A percentile compares a stretch with the other conserved stretches of the same genome.
These are phyloP conservation scores for Myotis davidii DNA, from an alignment of 2,113 vertebrate genomes.

Conservation along the genomic window DNA sequence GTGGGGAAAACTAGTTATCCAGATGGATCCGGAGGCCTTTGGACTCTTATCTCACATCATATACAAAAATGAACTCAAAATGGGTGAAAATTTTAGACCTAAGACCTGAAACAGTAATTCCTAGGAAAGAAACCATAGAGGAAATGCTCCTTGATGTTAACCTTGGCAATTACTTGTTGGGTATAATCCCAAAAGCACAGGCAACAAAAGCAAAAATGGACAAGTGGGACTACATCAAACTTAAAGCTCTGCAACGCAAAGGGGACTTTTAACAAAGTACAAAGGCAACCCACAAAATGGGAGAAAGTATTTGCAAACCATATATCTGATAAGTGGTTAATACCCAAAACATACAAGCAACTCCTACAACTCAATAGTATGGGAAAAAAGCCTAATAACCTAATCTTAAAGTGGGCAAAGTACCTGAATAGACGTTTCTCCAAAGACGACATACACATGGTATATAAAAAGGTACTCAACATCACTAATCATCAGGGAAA, in stretches of 20 bases:
- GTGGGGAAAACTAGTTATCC: neutral
- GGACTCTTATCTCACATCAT: neutral
- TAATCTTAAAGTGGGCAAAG: neutral
- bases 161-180: neutral
- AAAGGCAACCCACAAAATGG: neutral
- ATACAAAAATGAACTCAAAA: neutral
- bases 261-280: neutral
- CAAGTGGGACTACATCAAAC: neutral
- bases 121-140: neutral
- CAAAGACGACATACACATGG: neutral
- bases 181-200: neutral
- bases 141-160: neutral
- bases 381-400: neutral
- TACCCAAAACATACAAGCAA: neutral
- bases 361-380: neutral
- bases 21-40: neutral
- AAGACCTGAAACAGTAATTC: neutral
- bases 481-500: neutral
- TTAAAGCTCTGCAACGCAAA: neutral
- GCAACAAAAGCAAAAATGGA: neutral
- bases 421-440: neutral
- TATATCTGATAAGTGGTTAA: neutral
- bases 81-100: neutral
- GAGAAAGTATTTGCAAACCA: neutral
- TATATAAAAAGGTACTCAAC: neutral